Evolutionary conservation across 2,888 invertebrate species (phyloP), one percentile per base, ranked within the genome.

Genomic region (Dicycla oo): DNA sequence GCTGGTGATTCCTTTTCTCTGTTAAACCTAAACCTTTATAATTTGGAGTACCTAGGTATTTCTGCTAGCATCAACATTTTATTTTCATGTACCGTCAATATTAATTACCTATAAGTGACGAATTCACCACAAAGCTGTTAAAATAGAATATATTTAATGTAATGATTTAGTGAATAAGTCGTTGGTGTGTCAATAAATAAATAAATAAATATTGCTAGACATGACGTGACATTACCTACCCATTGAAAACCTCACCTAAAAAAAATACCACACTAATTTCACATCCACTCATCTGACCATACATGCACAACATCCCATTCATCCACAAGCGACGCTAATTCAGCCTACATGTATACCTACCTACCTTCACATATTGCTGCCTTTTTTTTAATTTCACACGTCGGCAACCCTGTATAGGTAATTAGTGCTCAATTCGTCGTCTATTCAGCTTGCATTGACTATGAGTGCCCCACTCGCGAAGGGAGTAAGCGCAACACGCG

Each of bases 361-460:
- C 43, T 70, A 76, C 58, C 69, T 78, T 65, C 65, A 51, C 72
- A 66, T 69, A 64, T 60, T 63, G 69, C 70, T 61, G 84, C 86
- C 88, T 86, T 91, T 93, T 94, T 94, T 95, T 94, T 94, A 94
- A 95, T 95, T 95, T 94, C 92, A 94, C 95, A 93, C 94, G 88
- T 92, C 94, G 93, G 82, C 88, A 90, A 89, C 80, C 87, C 78
- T 89, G 92, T 94, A 93, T 95, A 94, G 94, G 93, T 95, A 95
- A 95, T 95, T 95, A 95, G 94, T 92, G 93, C 92, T 94, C 94
- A 94, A 94, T 95, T 92, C 93, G 85, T 81, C 89, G 90, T 91
- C 93, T 94, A 94, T 95, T 94, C 94, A 94, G 80, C 87, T 66
- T 79, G 88, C 92, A 93, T 62, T 92, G 90, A 89, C 73, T 60